phyloP scores from a whole-genome alignment of 2,797 vertebrate genomes.

The Pseudochirops corinnae region DNA sequence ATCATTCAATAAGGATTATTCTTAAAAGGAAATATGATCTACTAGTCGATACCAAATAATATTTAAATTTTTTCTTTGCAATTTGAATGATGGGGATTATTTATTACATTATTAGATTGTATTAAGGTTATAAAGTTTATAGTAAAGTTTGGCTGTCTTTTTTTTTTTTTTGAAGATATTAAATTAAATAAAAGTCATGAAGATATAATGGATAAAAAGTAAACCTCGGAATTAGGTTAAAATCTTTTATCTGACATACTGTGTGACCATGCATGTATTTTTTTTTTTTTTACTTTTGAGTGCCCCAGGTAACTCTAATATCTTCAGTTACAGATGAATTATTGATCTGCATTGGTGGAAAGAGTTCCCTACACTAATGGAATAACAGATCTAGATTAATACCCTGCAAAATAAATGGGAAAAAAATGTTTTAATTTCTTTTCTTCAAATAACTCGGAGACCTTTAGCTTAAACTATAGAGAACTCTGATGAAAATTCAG shows the following conservation, averaged over 20 bases:
- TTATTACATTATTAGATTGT: slow-evolving; percentile 43
- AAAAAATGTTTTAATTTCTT: background rate
- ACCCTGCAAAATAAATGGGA: background rate
- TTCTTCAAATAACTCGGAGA: slow-evolving; percentile 32
- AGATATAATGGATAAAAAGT: background rate
- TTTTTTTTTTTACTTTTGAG: background rate
- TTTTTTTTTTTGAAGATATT: background rate
- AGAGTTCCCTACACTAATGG: background rate
- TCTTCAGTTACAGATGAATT: background rate
- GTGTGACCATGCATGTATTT: background rate
- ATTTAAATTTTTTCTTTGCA: slow-evolving; percentile 13
- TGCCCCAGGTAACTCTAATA: background rate
- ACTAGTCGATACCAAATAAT: slow-evolving; percentile 33
- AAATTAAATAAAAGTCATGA: background rate
- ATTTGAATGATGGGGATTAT: background rate
- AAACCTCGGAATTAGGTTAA: background rate
- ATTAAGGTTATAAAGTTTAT: background rate
- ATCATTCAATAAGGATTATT: slow-evolving; percentile 47
- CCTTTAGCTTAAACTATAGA: background rate
- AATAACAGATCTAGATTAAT: background rate
- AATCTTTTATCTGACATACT: background rate
- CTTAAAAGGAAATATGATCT: slow-evolving; percentile 48
- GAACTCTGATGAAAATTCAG: background rate
- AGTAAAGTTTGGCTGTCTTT: background rate
- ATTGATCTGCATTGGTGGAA: background rate